Evolutionary conservation across 2,113 vertebrate genomes (phyloP).

Genomic region (Pandion haliaetus): DNA sequence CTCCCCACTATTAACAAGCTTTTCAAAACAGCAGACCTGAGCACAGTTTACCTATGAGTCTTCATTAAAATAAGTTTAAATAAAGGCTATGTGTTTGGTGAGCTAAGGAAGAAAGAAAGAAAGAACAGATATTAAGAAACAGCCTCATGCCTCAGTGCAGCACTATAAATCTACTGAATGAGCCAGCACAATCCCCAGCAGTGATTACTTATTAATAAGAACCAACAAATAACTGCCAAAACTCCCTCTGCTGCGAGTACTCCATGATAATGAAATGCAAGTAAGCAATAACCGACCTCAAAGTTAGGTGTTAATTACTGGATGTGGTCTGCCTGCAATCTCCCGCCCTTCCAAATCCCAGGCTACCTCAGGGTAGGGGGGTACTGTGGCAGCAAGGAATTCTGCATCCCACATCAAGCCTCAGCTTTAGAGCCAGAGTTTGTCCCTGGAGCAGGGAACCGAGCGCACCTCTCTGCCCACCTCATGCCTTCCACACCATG

Average conservation of each 20-base stretch:
- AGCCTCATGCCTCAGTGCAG: conserved; percentile 59
- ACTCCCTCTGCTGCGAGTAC: conserved; percentile 47
- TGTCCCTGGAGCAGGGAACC: rapidly evolving
- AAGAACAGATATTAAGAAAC: conserved; percentile 56
- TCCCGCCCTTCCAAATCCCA: neutral
- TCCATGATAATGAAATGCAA: conserved; percentile 65
- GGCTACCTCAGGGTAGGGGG: neutral
- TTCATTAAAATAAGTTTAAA: conserved; percentile 64
- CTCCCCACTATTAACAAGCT: conserved; percentile 13
- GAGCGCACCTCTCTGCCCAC: rapidly evolving
- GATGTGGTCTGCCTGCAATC: conserved; percentile 3
- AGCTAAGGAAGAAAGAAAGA: conserved; percentile 22
- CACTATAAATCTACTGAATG: conserved; percentile 67
- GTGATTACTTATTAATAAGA: conserved; percentile 72
- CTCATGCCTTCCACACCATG: neutral
- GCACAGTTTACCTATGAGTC: conserved; percentile 25
- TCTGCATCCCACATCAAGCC: neutral
- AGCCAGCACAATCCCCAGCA: conserved; percentile 60
- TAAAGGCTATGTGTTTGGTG: conserved; percentile 35
- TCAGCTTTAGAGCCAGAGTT: neutral
- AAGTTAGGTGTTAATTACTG: conserved; percentile 60
- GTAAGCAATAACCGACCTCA: conserved; percentile 62
- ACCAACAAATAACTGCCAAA: conserved; percentile 57
- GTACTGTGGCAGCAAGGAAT: neutral
- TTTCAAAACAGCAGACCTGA: conserved; percentile 50